These are phyloP conservation scores for Cygnus atratus DNA, from an alignment of 2,113 vertebrate genomes.

Conservation along the genomic window DNA sequence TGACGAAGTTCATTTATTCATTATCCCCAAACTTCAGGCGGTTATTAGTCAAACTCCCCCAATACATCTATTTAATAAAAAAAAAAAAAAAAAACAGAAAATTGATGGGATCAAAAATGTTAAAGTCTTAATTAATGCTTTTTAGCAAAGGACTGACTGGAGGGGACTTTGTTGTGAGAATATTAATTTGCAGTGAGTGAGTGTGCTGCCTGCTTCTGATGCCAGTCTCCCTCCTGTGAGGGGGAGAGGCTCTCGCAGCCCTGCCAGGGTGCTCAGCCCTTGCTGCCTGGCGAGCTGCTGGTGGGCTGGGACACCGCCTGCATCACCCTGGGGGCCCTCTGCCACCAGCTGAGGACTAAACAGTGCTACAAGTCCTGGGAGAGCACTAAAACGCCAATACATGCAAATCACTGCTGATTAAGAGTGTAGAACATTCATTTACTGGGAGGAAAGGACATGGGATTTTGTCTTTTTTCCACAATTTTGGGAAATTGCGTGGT, in stretches of 20 bases:
- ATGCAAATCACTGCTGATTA: slow-evolving; percentile 11
- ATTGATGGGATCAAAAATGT: slow-evolving; percentile 71
- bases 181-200: neutral
- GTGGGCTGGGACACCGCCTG: neutral
- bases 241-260: neutral
- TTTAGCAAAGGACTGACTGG: slow-evolving; percentile 58
- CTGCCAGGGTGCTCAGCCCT: neutral
- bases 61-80: slow-evolving; percentile 55
- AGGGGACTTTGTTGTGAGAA: slow-evolving; percentile 6
- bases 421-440: slow-evolving; percentile 14
- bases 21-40: slow-evolving; percentile 31
- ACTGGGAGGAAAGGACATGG: neutral
- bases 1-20: slow-evolving; percentile 61
- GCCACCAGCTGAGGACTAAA: neutral
- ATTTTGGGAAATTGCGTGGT: neutral
- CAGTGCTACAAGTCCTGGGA: neutral
- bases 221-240: neutral
- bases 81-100: slow-evolving; percentile 41
- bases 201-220: neutral
- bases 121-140: slow-evolving; percentile 67
- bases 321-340: neutral
- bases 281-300: neutral
- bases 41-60: slow-evolving; percentile 20
- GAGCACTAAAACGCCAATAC: neutral
- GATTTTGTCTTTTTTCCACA: neutral